phyloP scores from a whole-genome alignment of 1,140 invertebrate genomes.

The Meloidogyne floridensis region DNA sequence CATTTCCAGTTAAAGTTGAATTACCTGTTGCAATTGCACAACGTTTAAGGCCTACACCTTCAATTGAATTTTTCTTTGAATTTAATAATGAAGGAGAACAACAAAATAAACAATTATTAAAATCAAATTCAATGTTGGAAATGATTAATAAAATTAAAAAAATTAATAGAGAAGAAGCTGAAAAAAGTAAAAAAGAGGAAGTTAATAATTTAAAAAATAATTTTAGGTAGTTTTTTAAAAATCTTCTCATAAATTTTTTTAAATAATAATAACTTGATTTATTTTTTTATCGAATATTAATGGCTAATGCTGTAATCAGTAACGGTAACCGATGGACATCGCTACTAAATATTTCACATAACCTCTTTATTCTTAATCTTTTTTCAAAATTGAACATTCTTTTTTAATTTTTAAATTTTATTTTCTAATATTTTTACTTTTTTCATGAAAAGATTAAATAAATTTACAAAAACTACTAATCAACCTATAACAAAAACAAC shows the following conservation, averaged over 20 bases:
- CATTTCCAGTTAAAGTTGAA: constrained; percentile 18
- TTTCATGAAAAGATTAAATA: constrained; percentile 2
- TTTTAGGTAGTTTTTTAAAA: not conserved
- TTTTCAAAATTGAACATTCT: no score
- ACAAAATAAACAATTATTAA: not conserved
- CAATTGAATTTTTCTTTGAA: not conserved
- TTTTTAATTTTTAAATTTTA: not conserved
- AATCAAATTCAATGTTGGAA: not conserved
- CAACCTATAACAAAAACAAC: not conserved
- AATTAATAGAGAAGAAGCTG: constrained; percentile 6
- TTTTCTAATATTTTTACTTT: not conserved
- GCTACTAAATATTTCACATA: no score
- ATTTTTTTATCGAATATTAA: no score
- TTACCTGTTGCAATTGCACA: constrained; percentile 1
- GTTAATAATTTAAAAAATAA: not conserved
- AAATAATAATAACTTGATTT: no score
- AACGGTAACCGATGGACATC: no score
- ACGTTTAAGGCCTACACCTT: not conserved
- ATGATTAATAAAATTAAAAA: constrained; percentile 10
- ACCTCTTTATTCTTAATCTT: no score
- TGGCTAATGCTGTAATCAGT: no score
- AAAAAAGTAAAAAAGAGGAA: not conserved
- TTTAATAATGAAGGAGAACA: not conserved
- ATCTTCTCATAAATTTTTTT: no score
- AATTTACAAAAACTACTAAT: not conserved